Evolutionary conservation across 2,797 vertebrate species (phyloP).

Genomic region (Myiotriccus ornatus): DNA sequence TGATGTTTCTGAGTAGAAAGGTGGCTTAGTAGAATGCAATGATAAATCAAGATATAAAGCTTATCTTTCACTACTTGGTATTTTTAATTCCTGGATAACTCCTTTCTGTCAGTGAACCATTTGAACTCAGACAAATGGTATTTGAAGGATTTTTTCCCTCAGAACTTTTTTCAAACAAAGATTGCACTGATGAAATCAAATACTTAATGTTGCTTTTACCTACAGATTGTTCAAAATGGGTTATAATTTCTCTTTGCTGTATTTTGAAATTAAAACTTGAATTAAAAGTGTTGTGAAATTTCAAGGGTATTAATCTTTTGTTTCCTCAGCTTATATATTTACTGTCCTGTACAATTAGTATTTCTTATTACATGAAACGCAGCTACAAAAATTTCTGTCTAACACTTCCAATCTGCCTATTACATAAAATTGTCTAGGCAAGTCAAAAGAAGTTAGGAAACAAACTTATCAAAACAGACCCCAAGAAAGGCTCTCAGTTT

Average conservation of each 20-base stretch:
- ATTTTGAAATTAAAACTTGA: slow-evolving; percentile 35
- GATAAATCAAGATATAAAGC: background rate
- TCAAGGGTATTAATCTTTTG: background rate
- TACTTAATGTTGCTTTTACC: background rate
- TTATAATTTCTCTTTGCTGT: background rate
- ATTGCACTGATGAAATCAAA: background rate
- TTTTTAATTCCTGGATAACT: background rate
- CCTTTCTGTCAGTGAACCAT: background rate
- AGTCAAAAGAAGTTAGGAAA: background rate
- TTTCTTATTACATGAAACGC: background rate
- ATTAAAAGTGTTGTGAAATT: background rate
- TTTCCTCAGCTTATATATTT: background rate
- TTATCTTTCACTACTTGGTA: background rate
- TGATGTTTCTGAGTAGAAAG: background rate
- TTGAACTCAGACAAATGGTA: background rate
- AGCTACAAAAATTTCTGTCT: background rate
- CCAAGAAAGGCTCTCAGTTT: background rate
- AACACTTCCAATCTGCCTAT: background rate
- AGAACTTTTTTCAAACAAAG: background rate
- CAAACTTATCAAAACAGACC: background rate
- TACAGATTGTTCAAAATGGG: background rate
- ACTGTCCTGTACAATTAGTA: background rate
- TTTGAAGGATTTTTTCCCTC: background rate
- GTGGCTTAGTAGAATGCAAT: background rate
- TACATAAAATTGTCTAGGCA: background rate